Base-by-base conservation (phyloP, 2,888 invertebrate species). In the Thumatha senex region DNA sequence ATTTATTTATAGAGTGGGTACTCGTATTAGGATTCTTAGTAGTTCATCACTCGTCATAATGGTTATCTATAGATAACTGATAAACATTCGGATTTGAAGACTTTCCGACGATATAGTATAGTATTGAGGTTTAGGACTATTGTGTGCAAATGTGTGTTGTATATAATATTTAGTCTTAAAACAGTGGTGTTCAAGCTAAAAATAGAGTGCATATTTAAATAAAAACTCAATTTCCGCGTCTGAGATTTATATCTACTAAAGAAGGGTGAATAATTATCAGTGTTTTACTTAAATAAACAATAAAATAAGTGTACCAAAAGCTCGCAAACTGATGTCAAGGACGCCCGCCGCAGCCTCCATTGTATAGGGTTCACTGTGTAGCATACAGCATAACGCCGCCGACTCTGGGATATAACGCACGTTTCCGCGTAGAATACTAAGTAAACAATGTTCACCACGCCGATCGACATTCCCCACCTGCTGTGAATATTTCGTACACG, bases 321-420 rank as follows among this genome's bases (percentile, higher is more conserved):
- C 66, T 68, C 35, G 31, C 33, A 38, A 48, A 33, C 48, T 42
- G 48, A 49, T 65, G 58, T 82, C 82, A 87, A 86, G 86, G 86
- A 75, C 85, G 68, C 63, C 18, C 18, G 75, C 85, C 88, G 85
- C 87, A 89, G 86, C 84, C 86, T 85, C 80, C 78, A 66, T 61
- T 62, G 58, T 57, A n/a, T n/a, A 61, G 59, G 64, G 63, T 62
- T 70, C 47, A 56, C 52, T 55, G 43, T 24, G 61, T 56, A 49
- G 56, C 61, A 61, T 55, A 60, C 45, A 72, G 72, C 77, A 81
- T 72, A 86, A 71, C 70, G 72, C 72, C 74, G 78, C 69, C 75
- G 77, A 64, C 76, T 70, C 66, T 73, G 76, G 70, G 61, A 71
- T 71, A 72, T 63, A 75, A 57, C 79, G 76, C 80, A 80, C 84